phyloP scores from a whole-genome alignment of 2,113 vertebrate species.

The Spea bombifrons region DNA sequence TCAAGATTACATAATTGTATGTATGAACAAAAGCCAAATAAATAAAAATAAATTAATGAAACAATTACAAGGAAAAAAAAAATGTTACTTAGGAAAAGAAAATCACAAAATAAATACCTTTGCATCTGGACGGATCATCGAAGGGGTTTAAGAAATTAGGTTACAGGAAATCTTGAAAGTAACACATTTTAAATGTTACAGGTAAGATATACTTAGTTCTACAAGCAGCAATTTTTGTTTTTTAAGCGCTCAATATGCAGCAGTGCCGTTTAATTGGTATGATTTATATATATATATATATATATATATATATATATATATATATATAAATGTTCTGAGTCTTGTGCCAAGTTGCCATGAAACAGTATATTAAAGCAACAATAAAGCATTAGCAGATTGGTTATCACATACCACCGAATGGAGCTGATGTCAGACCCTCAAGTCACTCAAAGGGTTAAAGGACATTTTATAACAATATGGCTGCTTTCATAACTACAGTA shows the following conservation, averaged over 20 bases:
- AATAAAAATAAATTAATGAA: conserved; percentile 61
- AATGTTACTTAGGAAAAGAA: conserved; percentile 58
- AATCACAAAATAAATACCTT: conserved; percentile 49
- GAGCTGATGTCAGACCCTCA: too few species aligned
- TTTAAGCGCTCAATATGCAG: background rate
- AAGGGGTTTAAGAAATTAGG: background rate
- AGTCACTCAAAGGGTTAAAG: too few species aligned
- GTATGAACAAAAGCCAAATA: conserved; percentile 55
- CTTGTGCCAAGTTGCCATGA: too few species aligned
- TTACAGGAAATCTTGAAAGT: conserved; percentile 49
- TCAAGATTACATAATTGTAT: conserved; percentile 57
- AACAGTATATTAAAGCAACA: too few species aligned
- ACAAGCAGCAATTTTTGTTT: conserved; percentile 54
- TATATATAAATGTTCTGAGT: too few species aligned
- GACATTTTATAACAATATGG: too few species aligned
- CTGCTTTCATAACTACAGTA: too few species aligned
- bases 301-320: too few species aligned
- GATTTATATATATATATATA: too few species aligned
- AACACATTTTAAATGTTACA: conserved; percentile 52
- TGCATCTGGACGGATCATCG: conserved; percentile 5
- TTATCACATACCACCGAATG: too few species aligned
- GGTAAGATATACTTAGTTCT: conserved; percentile 53
- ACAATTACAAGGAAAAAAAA: conserved; percentile 46
- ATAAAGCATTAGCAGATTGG: too few species aligned
- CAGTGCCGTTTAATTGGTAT: background rate